Percentiles rank a stretch among this genome's conserved stretches.
phyloP scores from a whole-genome alignment of 2,113 vertebrate genomes.

The Recurvirostra avosetta region DNA sequence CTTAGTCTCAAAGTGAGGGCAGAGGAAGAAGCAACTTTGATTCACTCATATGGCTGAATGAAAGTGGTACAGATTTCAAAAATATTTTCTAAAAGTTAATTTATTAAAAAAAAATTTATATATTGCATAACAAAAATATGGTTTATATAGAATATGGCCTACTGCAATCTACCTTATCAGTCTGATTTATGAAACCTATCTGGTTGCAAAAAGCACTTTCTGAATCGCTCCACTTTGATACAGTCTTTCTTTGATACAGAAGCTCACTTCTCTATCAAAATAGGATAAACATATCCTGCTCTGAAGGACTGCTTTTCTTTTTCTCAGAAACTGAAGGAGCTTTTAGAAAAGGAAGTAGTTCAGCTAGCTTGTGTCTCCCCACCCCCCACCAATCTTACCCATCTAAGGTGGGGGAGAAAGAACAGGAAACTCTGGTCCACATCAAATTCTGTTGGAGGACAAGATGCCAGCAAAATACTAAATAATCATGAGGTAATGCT shows the following conservation, averaged over 20 bases:
- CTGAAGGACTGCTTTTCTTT: background rate
- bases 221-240: background rate
- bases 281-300: background rate
- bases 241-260: background rate
- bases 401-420: background rate
- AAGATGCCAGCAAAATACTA: background rate
- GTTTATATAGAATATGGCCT: background rate
- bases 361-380: background rate
- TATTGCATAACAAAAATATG: background rate
- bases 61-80: background rate
- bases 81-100: background rate
- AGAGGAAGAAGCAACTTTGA: background rate
- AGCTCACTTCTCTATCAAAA: background rate
- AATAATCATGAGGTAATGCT: background rate
- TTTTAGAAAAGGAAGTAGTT: background rate
- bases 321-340: background rate
- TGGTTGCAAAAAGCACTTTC: background rate
- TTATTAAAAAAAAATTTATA: background rate
- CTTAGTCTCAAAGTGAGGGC: background rate
- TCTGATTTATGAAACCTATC: background rate
- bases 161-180: background rate
- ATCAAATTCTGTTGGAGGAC: background rate
- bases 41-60: background rate
- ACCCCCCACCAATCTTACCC: accelerated
- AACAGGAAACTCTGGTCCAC: background rate